A percentile compares a stretch with the other conserved stretches of the same genome.
phyloP scores from a whole-genome alignment of 2,797 vertebrate species.

The Spinibarbus caldwelli region DNA sequence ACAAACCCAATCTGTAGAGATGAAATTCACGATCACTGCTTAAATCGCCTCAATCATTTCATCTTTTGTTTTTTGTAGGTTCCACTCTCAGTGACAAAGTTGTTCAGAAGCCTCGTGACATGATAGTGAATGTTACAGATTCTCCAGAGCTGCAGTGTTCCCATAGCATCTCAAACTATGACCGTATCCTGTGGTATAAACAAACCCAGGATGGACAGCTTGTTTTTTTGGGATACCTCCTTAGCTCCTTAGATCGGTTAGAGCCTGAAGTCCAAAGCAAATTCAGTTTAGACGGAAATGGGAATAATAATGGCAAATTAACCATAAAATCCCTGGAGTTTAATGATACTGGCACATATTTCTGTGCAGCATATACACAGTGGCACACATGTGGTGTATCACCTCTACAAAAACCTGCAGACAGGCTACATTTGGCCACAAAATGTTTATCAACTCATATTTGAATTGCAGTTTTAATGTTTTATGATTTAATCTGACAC shows the following conservation, averaged over 20 bases:
- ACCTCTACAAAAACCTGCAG: slow-evolving; percentile 37
- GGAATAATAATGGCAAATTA: neutral
- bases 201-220: neutral
- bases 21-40: neutral
- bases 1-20: neutral
- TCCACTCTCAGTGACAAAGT: slow-evolving; percentile 11
- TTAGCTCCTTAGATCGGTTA: neutral
- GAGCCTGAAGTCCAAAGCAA: neutral
- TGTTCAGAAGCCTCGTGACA: slow-evolving; percentile 51
- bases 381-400: neutral
- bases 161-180: slow-evolving; percentile 26
- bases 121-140: slow-evolving; percentile 41
- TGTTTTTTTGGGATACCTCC: slow-evolving; percentile 31
- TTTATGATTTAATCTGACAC: neutral
- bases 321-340: slow-evolving; percentile 21
- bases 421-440: neutral
- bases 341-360: slow-evolving; percentile 48
- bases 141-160: slow-evolving; percentile 22
- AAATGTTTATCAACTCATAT: neutral
- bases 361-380: slow-evolving; percentile 53
- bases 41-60: neutral
- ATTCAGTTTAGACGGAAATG: neutral
- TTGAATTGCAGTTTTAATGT: neutral
- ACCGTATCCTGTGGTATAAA: slow-evolving; percentile 52
- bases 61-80: slow-evolving; percentile 34